phyloP scores from a whole-genome alignment of 1,140 invertebrate genomes.

The Eufriesea mexicana region DNA sequence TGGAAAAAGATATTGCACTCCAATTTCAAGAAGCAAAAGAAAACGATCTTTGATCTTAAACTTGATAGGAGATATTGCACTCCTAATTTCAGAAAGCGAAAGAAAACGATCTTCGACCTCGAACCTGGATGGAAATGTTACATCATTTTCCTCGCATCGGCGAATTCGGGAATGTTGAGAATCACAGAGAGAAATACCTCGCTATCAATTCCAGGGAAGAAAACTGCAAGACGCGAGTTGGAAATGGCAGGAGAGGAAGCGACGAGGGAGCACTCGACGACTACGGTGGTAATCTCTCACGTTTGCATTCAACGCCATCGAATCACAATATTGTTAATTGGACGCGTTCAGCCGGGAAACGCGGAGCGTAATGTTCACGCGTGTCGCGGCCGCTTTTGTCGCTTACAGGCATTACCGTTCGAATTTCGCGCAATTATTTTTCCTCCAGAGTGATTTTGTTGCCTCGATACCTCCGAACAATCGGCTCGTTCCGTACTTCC shows the following conservation, averaged over 20 bases:
- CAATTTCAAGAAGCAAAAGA: too few species aligned
- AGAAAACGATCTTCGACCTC: too few species aligned
- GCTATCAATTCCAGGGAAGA: too few species aligned
- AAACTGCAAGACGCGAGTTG: background rate
- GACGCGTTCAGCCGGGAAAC: slow-evolving; percentile 47
- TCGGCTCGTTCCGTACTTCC: slow-evolving; percentile 45
- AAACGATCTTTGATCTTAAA: too few species aligned
- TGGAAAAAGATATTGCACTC: too few species aligned
- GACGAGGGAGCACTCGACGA: too few species aligned
- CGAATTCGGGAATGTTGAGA: too few species aligned
- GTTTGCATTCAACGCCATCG: background rate
- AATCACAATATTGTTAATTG: slow-evolving; percentile 70
- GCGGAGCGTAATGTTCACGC: slow-evolving; percentile 24
- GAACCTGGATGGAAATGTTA: too few species aligned
- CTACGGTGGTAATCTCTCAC: background rate
- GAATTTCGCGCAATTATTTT: slow-evolving; percentile 76
- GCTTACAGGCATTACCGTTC: slow-evolving; percentile 37
- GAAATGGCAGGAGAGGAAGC: background rate
- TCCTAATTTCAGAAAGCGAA: too few species aligned
- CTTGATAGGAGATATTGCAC: too few species aligned
- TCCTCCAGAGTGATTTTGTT: slow-evolving; percentile 77
- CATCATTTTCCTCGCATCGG: too few species aligned
- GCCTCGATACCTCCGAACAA: slow-evolving; percentile 77
- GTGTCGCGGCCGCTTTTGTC: slow-evolving; percentile 39
- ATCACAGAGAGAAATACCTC: too few species aligned